phyloP scores from a whole-genome alignment of 2,797 vertebrate genomes.

The Margarornis squamiger region DNA sequence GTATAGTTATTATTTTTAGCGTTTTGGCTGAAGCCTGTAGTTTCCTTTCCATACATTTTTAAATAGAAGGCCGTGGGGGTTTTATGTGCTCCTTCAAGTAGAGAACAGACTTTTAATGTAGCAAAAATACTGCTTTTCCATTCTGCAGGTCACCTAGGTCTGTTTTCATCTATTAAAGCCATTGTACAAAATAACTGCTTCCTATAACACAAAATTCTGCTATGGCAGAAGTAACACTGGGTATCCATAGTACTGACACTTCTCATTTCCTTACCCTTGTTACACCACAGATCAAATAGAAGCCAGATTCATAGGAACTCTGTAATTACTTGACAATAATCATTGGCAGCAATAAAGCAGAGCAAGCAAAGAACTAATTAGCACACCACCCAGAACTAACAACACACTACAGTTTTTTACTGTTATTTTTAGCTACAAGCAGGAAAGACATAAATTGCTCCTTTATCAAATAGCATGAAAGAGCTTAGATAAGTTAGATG shows the following conservation, averaged over 20 bases:
- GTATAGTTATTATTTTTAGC: slow-evolving; percentile 43
- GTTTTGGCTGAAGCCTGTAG: slow-evolving; percentile 1
- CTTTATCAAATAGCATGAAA: not conserved
- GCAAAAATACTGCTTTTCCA: slow-evolving; percentile 21
- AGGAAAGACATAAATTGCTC: not conserved
- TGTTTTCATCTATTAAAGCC: slow-evolving; percentile 26
- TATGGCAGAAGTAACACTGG: not conserved
- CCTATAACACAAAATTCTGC: not conserved
- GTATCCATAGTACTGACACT: slow-evolving; percentile 4
- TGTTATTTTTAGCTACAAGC: slow-evolving; percentile 33
- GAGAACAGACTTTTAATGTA: not conserved
- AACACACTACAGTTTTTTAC: not conserved
- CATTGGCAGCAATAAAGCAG: slow-evolving; percentile 8
- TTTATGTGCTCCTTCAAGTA: slow-evolving; percentile 3
- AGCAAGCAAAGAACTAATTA: slow-evolving; percentile 45
- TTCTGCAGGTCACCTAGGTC: not conserved
- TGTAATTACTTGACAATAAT: slow-evolving; percentile 27
- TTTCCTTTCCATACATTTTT: slow-evolving; percentile 28
- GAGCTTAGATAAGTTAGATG: not conserved
- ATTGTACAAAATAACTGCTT: not conserved
- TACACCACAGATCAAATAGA: not conserved
- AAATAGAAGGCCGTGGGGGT: not conserved
- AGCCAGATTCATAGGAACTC: not conserved
- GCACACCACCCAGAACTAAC: not conserved
- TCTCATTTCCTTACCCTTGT: slow-evolving; percentile 5